Evolutionary conservation across 64 coral and sea anemone genomes (phyloP).

Genomic region (Anthopleura sola): DNA sequence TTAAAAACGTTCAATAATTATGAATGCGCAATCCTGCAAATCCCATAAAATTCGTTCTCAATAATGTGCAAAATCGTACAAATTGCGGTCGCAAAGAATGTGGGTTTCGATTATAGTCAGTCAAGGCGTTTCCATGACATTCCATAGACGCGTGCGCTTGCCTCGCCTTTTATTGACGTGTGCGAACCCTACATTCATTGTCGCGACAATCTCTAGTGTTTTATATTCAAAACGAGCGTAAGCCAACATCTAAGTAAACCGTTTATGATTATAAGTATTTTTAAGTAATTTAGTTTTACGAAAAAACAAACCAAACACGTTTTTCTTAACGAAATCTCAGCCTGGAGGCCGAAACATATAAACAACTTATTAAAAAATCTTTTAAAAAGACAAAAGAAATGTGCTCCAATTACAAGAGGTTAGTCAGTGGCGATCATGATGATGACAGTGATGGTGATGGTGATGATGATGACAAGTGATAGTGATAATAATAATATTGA

Average conservation of each 20-base stretch:
- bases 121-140: too few relatives aligned
- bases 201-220: too few relatives aligned
- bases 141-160: too few relatives aligned
- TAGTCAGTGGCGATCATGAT: background rate
- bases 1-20: background rate
- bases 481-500: background rate
- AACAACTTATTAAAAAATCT: constrained; percentile 79
- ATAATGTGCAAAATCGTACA: background rate
- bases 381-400: constrained; percentile 73
- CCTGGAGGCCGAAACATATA: constrained; percentile 53
- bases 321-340: constrained; percentile 22
- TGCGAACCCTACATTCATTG: too few relatives aligned
- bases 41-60: too few relatives aligned
- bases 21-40: background rate
- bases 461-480: background rate
- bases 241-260: too few relatives aligned
- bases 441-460: background rate
- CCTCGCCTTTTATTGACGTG: too few relatives aligned
- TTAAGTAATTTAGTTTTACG: background rate
- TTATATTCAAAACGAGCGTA: too few relatives aligned
- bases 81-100: too few relatives aligned
- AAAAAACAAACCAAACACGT: background rate
- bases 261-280: background rate
- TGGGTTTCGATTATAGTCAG: too few relatives aligned
- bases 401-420: constrained; percentile 76